Evolutionary conservation across 2,888 invertebrate genomes (phyloP).

Genomic region (Esperia sulphurella): DNA sequence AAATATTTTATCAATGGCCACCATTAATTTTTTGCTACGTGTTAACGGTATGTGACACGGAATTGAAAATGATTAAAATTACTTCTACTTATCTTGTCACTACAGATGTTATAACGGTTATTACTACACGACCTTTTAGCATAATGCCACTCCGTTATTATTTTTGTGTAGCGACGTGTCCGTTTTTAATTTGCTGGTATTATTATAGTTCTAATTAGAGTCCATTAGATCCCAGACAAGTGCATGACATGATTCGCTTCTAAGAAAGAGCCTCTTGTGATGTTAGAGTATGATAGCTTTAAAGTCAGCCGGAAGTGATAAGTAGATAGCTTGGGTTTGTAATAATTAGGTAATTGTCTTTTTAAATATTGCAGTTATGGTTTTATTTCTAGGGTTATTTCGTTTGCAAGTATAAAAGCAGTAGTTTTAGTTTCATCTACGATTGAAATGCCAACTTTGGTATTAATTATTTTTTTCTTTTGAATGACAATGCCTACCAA

Average conservation of each 20-base stretch:
- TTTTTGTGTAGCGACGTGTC: not conserved
- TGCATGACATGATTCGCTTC: constrained; percentile 13
- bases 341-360: not conserved
- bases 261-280: constrained; percentile 16
- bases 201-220: constrained; percentile 1
- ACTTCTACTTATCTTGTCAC: constrained; percentile 3
- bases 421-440: too few relatives aligned
- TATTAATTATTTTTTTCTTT: too few relatives aligned
- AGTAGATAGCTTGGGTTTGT: not conserved
- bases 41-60: constrained; percentile 12
- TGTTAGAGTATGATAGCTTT: constrained; percentile 9
- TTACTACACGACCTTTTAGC: constrained; percentile 4
- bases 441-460: too few relatives aligned
- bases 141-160: not conserved
- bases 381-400: too few relatives aligned
- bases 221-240: constrained; percentile 4
- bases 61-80: constrained; percentile 1
- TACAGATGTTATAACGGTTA: constrained; percentile 6
- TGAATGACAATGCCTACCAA: too few relatives aligned
- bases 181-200: not conserved
- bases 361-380: too few relatives aligned
- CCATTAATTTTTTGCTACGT: constrained; percentile 5
- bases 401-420: too few relatives aligned
- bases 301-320: not conserved
- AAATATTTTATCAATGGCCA: not conserved